Evolutionary conservation across 2,797 vertebrate genomes (phyloP).

Genomic region (Eidolon dupreanum): DNA sequence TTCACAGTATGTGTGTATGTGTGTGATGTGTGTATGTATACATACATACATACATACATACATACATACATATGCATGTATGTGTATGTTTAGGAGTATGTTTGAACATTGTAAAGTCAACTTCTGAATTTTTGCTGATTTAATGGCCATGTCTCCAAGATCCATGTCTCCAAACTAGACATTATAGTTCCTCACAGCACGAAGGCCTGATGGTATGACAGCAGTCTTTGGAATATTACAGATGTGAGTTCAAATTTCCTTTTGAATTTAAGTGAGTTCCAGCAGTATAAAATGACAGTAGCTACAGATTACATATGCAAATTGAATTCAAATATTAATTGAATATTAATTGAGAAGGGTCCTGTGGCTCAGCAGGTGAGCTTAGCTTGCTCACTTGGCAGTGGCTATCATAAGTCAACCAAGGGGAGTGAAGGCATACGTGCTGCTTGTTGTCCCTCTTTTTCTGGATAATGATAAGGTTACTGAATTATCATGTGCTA

Average conservation of each 20-base stretch:
- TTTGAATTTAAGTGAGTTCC: not conserved
- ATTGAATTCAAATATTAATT: not conserved
- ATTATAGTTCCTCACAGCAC: not conserved
- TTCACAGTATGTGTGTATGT: not conserved
- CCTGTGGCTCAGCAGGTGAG: not conserved
- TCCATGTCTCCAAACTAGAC: not conserved
- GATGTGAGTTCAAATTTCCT: not conserved
- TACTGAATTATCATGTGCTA: not conserved
- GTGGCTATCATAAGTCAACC: not conserved
- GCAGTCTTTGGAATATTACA: not conserved
- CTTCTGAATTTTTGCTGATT: not conserved
- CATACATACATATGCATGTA: not conserved
- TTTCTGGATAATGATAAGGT: not conserved
- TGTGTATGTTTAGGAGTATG: not conserved
- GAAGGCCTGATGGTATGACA: not conserved
- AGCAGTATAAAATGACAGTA: not conserved
- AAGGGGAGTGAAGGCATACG: not conserved
- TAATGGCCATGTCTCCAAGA: not conserved
- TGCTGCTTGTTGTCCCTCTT: not conserved
- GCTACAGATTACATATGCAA: not conserved
- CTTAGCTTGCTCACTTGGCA: not conserved
- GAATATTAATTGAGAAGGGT: not conserved
- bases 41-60: too few species aligned
- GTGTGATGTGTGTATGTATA: not conserved
- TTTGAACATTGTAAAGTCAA: not conserved